These are phyloP conservation scores for Dicerorhinus sumatrensis DNA, from an alignment of 2,113 vertebrate genomes.

Conservation along the genomic window DNA sequence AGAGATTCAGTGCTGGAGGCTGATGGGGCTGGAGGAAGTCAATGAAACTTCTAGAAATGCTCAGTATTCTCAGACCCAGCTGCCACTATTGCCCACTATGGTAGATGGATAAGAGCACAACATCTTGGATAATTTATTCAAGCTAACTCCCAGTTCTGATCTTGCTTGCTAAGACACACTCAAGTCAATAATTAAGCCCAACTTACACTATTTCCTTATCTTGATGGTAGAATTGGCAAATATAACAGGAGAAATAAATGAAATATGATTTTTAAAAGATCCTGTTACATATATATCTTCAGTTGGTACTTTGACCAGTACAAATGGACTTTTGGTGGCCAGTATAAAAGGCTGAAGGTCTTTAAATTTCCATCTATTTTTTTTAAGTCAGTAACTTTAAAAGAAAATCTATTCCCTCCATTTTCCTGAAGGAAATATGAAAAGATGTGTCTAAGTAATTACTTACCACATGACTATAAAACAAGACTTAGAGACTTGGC, in stretches of 20 bases:
- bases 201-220: not conserved
- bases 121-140: not conserved
- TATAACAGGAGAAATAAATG: not conserved
- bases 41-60: not conserved
- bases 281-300: not conserved
- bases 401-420: not conserved
- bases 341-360: not conserved
- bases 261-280: not conserved
- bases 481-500: not conserved
- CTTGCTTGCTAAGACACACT: not conserved
- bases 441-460: conserved; percentile 38
- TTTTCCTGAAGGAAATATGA: conserved; percentile 51
- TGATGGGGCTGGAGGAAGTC: not conserved
- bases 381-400: not conserved
- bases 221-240: not conserved
- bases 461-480: not conserved
- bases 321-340: conserved; percentile 46
- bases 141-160: not conserved
- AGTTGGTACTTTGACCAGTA: not conserved
- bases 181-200: not conserved
- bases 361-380: conserved; percentile 49
- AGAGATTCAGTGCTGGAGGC: not conserved
- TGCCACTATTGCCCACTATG: fast-evolving
- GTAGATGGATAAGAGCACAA: not conserved
- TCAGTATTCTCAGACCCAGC: not conserved